A percentile compares a stretch with the other conserved stretches of the same genome.
Conservation (phyloP, 2,113 vertebrate species). For the Tetrax tetrax region DNA sequence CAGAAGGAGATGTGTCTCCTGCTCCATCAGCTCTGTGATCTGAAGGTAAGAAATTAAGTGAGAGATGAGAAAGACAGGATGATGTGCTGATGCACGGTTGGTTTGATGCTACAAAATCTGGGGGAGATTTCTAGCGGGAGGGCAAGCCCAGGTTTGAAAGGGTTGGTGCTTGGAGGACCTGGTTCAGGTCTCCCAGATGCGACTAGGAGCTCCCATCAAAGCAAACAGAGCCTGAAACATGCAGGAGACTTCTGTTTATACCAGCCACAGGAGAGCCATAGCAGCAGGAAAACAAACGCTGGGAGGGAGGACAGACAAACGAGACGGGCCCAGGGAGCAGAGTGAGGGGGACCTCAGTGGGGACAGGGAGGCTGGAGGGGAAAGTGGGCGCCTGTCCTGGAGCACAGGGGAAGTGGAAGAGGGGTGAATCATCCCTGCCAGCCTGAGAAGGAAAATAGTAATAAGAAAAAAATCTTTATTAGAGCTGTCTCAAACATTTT, state of each 20-base stretch:
- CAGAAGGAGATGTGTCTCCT: neutral
- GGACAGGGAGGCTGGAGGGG: neutral
- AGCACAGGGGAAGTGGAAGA: neutral
- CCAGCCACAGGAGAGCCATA: neutral
- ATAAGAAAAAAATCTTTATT: neutral
- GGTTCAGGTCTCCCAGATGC: neutral
- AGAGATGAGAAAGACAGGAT: neutral
- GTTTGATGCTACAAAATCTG: neutral
- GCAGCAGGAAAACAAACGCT: neutral
- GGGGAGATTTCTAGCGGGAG: neutral
- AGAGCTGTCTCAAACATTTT: neutral
- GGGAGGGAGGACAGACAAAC: neutral
- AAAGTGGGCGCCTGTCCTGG: neutral
- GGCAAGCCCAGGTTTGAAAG: neutral
- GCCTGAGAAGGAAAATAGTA: neutral
- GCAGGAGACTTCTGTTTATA: neutral
- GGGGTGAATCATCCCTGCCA: neutral
- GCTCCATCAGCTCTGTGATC: accelerated
- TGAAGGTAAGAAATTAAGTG: neutral
- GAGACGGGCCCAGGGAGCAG: neutral
- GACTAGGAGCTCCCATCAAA: neutral
- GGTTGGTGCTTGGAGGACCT: neutral
- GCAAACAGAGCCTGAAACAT: neutral
- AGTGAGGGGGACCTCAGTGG: neutral
- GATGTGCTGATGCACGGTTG: neutral